A percentile compares a stretch with the other conserved stretches of the same genome.
Evolutionary conservation across 2,797 vertebrate genomes (phyloP).

Genomic region (Hippoglossus hippoglossus): DNA sequence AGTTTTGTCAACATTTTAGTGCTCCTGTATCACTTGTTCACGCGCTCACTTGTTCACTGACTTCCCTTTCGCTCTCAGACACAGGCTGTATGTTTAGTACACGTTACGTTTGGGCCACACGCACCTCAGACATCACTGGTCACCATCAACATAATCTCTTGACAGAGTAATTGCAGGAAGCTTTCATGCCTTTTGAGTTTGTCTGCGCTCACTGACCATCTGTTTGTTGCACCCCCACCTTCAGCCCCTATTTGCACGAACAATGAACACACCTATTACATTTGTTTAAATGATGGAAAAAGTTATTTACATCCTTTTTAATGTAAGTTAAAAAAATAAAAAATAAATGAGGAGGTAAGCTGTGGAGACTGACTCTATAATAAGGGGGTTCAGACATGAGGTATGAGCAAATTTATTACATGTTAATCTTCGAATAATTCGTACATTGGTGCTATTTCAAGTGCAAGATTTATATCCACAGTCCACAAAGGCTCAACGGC

Average conservation of each 20-base stretch:
- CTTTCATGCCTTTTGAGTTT: slow-evolving; percentile 81
- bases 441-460: slow-evolving; percentile 18
- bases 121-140: slow-evolving; percentile 68
- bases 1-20: slow-evolving; percentile 73
- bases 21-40: slow-evolving; percentile 65
- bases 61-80: slow-evolving; percentile 33
- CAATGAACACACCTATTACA: slow-evolving; percentile 36
- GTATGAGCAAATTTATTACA: neutral
- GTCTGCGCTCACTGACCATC: slow-evolving; percentile 78
- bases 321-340: slow-evolving; percentile 2
- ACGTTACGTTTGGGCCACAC: slow-evolving; percentile 57
- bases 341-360: neutral
- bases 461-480: slow-evolving; percentile 29
- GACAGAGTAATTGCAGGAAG: slow-evolving; percentile 80
- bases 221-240: slow-evolving; percentile 62
- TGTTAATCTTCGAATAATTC: slow-evolving; percentile 15
- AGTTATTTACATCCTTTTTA: slow-evolving; percentile 9
- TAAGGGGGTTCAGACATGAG: neutral
- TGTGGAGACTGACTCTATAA: neutral
- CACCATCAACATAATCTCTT: slow-evolving; percentile 75
- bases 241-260: slow-evolving; percentile 43
- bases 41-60: slow-evolving; percentile 38
- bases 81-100: slow-evolving; percentile 47
- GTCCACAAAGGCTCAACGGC: slow-evolving; percentile 6
- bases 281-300: slow-evolving; percentile 31